These are phyloP conservation scores for Scaptomyza montana DNA, from an alignment of 1,140 invertebrate genomes.

Conservation along the genomic window DNA sequence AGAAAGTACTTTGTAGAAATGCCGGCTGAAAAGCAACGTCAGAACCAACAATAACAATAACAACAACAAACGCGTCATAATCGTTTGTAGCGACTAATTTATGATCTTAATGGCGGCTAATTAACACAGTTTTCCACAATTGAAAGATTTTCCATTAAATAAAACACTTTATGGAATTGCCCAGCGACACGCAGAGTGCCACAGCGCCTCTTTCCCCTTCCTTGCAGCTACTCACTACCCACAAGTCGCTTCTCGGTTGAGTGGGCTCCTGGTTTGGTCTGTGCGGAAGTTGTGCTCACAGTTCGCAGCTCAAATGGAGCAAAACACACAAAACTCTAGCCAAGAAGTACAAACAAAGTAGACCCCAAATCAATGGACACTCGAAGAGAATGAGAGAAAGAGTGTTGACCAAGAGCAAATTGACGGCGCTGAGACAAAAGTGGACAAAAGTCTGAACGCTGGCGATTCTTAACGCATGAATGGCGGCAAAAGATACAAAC, in stretches of 20 bases:
- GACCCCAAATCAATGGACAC: constrained; percentile 67
- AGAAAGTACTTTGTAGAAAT: constrained; percentile 62
- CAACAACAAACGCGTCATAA: constrained; percentile 73
- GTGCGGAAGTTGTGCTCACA: constrained; percentile 52
- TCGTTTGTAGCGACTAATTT: constrained; percentile 82
- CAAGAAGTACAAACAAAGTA: constrained; percentile 73
- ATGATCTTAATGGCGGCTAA: constrained; percentile 81
- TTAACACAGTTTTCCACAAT: constrained; percentile 82
- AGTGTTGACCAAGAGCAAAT: neutral
- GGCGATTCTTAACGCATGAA: constrained; percentile 77
- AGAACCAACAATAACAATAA: constrained; percentile 42
- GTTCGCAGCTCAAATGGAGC: constrained; percentile 74
- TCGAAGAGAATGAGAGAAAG: neutral
- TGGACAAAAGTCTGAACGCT: constrained; percentile 56
- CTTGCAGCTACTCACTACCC: constrained; percentile 13
- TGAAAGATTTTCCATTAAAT: constrained; percentile 83
- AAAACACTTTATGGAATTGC: constrained; percentile 82
- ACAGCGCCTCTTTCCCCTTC: constrained; percentile 7
- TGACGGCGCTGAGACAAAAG: constrained; percentile 36
- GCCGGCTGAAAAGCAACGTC: constrained; percentile 42
- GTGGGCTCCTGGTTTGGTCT: constrained; percentile 37
- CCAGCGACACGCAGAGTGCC: constrained; percentile 64
- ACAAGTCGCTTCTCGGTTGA: constrained; percentile 51
- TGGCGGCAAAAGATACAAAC: constrained; percentile 41
- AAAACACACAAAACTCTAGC: constrained; percentile 64